A percentile compares a stretch with the other conserved stretches of the same genome.
Conservation (phyloP, 2,113 vertebrate species). For the Oceanodroma tethys region DNA sequence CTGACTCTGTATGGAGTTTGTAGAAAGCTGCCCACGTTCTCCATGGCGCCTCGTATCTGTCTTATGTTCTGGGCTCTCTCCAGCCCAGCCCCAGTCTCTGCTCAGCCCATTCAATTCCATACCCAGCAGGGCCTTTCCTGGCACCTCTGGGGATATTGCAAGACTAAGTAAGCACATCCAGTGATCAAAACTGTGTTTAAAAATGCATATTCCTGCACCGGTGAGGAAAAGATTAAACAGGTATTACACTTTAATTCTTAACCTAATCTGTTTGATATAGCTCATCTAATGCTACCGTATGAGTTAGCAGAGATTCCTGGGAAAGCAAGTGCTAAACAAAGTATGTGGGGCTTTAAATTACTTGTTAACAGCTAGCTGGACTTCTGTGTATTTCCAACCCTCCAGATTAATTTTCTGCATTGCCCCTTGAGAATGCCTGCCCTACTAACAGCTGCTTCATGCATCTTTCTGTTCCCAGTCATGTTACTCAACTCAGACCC, state of each 20-base stretch:
- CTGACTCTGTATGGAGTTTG: background rate
- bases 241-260: background rate
- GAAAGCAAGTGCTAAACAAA: background rate
- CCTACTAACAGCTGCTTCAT: background rate
- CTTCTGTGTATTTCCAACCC: background rate
- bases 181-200: background rate
- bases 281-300: accelerated
- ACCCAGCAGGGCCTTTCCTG: background rate
- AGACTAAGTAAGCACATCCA: background rate
- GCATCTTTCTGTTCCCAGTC: background rate
- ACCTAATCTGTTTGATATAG: too few relatives aligned
- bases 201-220: background rate
- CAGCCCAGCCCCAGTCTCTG: background rate
- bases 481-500: background rate
- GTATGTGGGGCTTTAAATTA: accelerated
- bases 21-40: background rate
- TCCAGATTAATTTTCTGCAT: background rate
- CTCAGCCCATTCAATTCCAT: background rate
- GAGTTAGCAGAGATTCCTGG: background rate
- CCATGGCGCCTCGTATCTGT: background rate
- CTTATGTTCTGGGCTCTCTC: background rate
- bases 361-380: too few relatives aligned
- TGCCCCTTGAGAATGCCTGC: background rate
- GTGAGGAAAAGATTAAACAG: background rate
- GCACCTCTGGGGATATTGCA: background rate